Conservation (phyloP, 2,113 vertebrate species). For the Bos javanicus region DNA sequence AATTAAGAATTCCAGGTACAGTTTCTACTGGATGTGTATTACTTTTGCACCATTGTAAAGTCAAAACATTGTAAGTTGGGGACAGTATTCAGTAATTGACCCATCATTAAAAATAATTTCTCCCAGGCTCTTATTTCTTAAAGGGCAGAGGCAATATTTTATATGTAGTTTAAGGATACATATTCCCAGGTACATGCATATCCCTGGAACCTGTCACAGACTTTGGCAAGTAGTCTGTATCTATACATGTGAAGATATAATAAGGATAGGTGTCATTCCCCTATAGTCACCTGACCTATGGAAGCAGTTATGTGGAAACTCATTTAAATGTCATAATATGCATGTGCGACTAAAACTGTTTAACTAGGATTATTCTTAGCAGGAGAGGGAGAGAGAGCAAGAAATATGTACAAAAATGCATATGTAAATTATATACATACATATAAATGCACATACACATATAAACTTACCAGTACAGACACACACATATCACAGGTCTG, state of each 20-base stretch:
- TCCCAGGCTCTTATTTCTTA: not conserved
- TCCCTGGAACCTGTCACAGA: not conserved
- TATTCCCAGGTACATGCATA: not conserved
- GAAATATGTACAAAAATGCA: not conserved
- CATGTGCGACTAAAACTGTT: not conserved
- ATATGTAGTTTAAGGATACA: not conserved
- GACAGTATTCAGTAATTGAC: not conserved
- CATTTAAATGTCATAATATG: not conserved
- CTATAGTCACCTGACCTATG: not conserved
- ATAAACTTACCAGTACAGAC: not conserved
- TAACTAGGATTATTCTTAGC: not conserved
- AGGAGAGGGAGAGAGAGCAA: too few species aligned
- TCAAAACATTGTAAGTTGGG: not conserved
- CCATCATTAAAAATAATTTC: not conserved
- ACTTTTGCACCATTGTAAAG: not conserved
- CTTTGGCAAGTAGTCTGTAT: not conserved
- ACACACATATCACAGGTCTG: not conserved
- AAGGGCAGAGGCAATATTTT: not conserved
- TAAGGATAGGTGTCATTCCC: not conserved
- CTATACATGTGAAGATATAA: not conserved
- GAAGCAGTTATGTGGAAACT: not conserved
- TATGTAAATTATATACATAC: not conserved
- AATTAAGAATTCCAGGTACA: not conserved
- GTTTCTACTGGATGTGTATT: not conserved
- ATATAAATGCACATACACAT: not conserved